These are phyloP conservation scores for Cardiocondyla obscurior DNA, from an alignment of 1,140 invertebrate genomes.

Conservation along the genomic window DNA sequence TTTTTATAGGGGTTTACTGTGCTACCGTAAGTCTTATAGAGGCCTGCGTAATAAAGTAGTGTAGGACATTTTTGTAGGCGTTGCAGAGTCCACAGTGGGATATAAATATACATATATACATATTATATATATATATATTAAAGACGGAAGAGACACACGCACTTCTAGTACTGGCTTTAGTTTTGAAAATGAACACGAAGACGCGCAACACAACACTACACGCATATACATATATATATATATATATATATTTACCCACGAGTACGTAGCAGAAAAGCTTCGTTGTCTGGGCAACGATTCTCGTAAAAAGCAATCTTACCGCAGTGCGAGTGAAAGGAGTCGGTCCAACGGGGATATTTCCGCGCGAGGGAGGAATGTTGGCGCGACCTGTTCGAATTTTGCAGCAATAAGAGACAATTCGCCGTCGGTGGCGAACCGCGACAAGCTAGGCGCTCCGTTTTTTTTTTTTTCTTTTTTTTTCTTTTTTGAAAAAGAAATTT, in stretches of 20 bases:
- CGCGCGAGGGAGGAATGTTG: conserved; percentile 23
- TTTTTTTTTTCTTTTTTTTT: too few relatives aligned
- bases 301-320: conserved; percentile 32
- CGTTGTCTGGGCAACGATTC: conserved; percentile 30
- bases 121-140: background rate
- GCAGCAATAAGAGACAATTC: conserved; percentile 54
- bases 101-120: conserved; percentile 28
- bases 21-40: conserved; percentile 84
- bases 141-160: conserved; percentile 46
- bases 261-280: conserved; percentile 11
- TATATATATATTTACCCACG: background rate
- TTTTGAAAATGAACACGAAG: conserved; percentile 37
- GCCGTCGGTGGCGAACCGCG: conserved; percentile 5
- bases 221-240: background rate
- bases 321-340: background rate
- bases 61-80: conserved; percentile 78
- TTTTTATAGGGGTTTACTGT: conserved; percentile 85
- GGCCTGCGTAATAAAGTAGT: conserved; percentile 81
- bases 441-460: conserved; percentile 15
- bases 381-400: conserved; percentile 22
- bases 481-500: too few relatives aligned
- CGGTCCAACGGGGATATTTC: background rate
- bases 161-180: conserved; percentile 67
- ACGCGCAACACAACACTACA: background rate
- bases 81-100: conserved; percentile 56